These are phyloP conservation scores for Perizoma flavofasciatum DNA, from an alignment of 2,888 invertebrate species.

Conservation along the genomic window DNA sequence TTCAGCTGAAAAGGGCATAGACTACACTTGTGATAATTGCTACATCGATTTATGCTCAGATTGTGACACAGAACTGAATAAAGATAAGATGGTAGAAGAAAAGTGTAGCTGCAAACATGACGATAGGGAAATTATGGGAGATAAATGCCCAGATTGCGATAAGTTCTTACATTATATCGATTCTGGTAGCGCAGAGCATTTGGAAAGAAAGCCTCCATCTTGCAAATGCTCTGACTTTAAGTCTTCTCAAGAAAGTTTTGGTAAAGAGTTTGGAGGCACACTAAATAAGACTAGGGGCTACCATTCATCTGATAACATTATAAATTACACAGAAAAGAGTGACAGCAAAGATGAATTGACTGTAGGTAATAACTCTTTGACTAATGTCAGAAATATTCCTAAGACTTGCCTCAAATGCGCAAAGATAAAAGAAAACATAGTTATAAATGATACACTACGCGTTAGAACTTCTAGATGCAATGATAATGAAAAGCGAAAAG, in stretches of 20 bases:
- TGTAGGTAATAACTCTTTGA: constrained; percentile 63
- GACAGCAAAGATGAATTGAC: constrained; percentile 70
- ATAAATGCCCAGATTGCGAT: constrained; percentile 75
- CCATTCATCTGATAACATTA: constrained; percentile 77
- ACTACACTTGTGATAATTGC: constrained; percentile 75
- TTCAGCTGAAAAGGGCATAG: constrained; percentile 71
- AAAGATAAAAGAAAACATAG: constrained; percentile 80
- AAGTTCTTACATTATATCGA: constrained; percentile 73
- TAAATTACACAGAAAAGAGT: constrained; percentile 63
- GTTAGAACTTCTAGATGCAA: constrained; percentile 68
- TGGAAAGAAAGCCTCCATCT: constrained; percentile 63
- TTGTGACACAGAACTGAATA: constrained; percentile 67
- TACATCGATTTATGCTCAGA: constrained; percentile 76
- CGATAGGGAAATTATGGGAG: constrained; percentile 51
- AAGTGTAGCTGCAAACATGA: constrained; percentile 63
- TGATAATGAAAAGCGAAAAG: constrained; percentile 62
- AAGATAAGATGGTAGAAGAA: constrained; percentile 56
- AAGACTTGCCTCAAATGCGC: constrained; percentile 79
- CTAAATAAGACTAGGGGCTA: constrained; percentile 74
- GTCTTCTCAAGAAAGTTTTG: constrained; percentile 77
- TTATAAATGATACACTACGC: constrained; percentile 63
- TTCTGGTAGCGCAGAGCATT: constrained; percentile 67
- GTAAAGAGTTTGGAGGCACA: constrained; percentile 64
- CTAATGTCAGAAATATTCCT: constrained; percentile 63
- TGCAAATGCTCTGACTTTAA: constrained; percentile 77